Percentiles rank a stretch among this genome's conserved stretches.
Conservation (phyloP, 2,888 invertebrate genomes). For the Spatulosminthurus flaviceps region DNA sequence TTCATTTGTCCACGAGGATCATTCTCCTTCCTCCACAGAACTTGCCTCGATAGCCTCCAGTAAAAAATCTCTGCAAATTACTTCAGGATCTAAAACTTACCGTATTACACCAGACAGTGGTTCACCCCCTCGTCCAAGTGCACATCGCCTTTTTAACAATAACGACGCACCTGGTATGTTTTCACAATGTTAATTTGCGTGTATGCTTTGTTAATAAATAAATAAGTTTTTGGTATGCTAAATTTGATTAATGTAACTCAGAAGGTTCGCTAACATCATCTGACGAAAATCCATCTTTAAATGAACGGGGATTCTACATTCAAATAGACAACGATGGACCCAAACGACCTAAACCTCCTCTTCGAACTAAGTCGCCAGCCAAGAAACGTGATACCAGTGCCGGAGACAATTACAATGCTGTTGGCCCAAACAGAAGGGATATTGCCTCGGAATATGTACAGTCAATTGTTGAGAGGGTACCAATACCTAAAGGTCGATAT, state of each 20-base stretch:
- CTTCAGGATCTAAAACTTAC: constrained; percentile 87
- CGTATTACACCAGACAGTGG: constrained; percentile 71
- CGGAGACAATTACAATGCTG: constrained; percentile 33
- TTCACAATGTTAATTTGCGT: background rate
- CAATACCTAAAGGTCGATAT: constrained; percentile 50
- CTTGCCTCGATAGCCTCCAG: constrained; percentile 56
- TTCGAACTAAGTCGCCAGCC: constrained; percentile 68
- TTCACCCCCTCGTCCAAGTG: constrained; percentile 70
- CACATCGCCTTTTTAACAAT: constrained; percentile 69
- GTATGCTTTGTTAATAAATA: background rate
- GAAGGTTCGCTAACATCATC: constrained; percentile 45
- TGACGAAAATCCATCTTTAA: constrained; percentile 49
- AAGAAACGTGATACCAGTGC: constrained; percentile 53
- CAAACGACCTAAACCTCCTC: constrained; percentile 86
- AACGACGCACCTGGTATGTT: constrained; percentile 48
- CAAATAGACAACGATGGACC: constrained; percentile 90
- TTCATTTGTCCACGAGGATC: constrained; percentile 72
- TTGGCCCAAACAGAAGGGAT: constrained; percentile 48
- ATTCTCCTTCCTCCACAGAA: constrained; percentile 58
- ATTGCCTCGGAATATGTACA: constrained; percentile 60
- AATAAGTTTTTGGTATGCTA: background rate
- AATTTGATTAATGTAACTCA: background rate
- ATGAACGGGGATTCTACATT: constrained; percentile 78
- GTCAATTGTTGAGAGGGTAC: constrained; percentile 60
- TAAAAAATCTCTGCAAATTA: constrained; percentile 69